A percentile compares a stretch with the other conserved stretches of the same genome.
Conservation (phyloP, 2,113 vertebrate species). For the Lycaon pictus region DNA sequence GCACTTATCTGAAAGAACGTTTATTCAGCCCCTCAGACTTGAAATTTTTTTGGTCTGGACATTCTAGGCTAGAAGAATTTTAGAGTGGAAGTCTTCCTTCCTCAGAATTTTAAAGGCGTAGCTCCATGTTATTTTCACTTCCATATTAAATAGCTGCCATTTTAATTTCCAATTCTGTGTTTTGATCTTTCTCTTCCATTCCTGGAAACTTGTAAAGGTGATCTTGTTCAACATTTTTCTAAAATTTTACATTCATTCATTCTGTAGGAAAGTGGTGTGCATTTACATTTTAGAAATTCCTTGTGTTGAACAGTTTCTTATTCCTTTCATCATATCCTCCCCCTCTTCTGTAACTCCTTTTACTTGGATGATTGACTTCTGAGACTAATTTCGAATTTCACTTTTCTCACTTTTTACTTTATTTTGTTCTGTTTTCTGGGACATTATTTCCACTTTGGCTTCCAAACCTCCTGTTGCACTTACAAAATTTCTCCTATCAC, state of each 20-base stretch:
- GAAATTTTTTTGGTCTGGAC: background rate
- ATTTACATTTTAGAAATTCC: background rate
- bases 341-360: background rate
- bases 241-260: background rate
- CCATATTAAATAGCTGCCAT: background rate
- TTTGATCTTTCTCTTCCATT: background rate
- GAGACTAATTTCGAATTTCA: constrained; percentile 61
- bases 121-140: constrained; percentile 32
- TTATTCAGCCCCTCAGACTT: background rate
- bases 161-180: constrained; percentile 24
- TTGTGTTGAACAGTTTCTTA: background rate
- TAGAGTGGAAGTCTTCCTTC: background rate
- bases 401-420: constrained; percentile 65
- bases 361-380: constrained; percentile 58
- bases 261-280: background rate
- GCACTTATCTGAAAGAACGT: background rate
- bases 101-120: background rate
- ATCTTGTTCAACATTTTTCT: background rate
- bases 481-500: background rate
- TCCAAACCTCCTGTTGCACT: constrained; percentile 34
- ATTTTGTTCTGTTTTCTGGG: constrained; percentile 58
- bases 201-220: background rate
- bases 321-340: background rate
- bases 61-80: background rate
- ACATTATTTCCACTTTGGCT: constrained; percentile 21